These are phyloP conservation scores for Latrodectus elegans DNA, from an alignment of 2,888 invertebrate genomes.

Conservation along the genomic window DNA sequence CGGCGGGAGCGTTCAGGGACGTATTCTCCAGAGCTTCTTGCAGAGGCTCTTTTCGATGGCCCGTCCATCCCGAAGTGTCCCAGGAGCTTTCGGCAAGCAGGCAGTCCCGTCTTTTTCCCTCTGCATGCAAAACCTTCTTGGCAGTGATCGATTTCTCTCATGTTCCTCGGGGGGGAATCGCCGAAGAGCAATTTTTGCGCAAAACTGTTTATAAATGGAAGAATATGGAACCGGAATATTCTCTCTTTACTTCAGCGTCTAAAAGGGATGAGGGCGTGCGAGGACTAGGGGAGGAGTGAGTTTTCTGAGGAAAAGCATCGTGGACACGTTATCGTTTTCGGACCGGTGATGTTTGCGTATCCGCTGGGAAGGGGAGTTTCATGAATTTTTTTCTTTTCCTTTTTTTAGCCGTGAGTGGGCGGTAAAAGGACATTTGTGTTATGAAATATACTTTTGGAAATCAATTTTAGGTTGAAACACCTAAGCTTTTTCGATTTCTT, in stretches of 20 bases:
- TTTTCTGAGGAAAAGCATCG: slow-evolving; percentile 2
- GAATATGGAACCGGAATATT: slow-evolving; percentile 58
- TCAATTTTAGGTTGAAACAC: slow-evolving; percentile 1
- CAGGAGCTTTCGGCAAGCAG: not conserved
- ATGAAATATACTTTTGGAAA: not conserved
- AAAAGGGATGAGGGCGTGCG: not conserved
- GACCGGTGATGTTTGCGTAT: slow-evolving; percentile 26
- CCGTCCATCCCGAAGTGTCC: slow-evolving; percentile 41
- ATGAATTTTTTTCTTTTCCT: not conserved
- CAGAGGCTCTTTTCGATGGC: slow-evolving; percentile 23
- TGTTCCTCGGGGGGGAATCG: slow-evolving; percentile 31
- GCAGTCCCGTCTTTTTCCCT: not conserved
- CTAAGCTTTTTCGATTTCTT: not conserved
- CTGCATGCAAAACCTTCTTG: slow-evolving; percentile 59
- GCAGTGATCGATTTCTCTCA: slow-evolving; percentile 59
- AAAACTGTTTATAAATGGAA: slow-evolving; percentile 69
- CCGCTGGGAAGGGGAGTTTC: not conserved
- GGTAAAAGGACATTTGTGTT: not conserved
- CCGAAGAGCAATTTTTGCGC: slow-evolving; percentile 65
- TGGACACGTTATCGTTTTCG: slow-evolving; percentile 53
- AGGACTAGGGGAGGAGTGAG: slow-evolving; percentile 11
- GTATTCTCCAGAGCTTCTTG: not conserved
- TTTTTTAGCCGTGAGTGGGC: not conserved
- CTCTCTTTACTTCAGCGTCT: slow-evolving; percentile 6
- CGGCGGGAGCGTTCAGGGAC: slow-evolving; percentile 24